Evolutionary conservation across 2,888 invertebrate genomes (phyloP), one percentile per base, ranked within the genome.

Genomic region (Coenonympha arcania): DNA sequence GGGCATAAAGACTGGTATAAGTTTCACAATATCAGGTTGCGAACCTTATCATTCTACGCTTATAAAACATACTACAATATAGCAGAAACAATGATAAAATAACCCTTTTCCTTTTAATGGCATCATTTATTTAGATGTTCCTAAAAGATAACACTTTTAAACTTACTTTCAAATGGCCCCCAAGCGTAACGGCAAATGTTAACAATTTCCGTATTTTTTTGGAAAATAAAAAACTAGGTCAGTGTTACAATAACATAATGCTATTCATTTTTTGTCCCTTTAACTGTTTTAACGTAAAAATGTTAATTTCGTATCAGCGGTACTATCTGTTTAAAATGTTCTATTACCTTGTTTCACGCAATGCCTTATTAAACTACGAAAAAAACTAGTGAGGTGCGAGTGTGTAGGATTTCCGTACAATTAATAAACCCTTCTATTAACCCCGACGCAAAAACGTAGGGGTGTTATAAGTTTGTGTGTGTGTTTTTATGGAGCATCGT

Each of bases 171-270:
- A 9, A 24, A 39, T 15, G 1, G 39, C 39, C 19, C 41, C 41
- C 41, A 11, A 28, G 19, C 30, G 41, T 28, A 41, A 30, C 41
- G 28, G 41, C 28, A 30, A 41, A 41, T 30, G 13, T 41, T 18
- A 16, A n/a, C 30, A 41, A 41, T 41, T 19, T 19, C 28, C 28
- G 19, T 39, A 39, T 39, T 41, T 41, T 28, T 9, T 6, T n/a
- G n/a, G 16, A 40, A 39, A 39, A 39, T 15, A 40, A 41, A n/a
- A 41, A 41, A 41, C n/a, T 41, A 13, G 28, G 41, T 41, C 30
- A 41, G 41, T 41, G 30, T 28, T 13, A 41, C 41, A 13, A 30
- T 41, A 6, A 30, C n/a, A 11, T 30, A 18, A 37, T 15, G 11
- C 30, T 30, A 39, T 39, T 39, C 22, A 6, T 15, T 13, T 8